A percentile compares a stretch with the other conserved stretches of the same genome.
Conservation (phyloP, 2,113 vertebrate species). For the Tringa solitaria region DNA sequence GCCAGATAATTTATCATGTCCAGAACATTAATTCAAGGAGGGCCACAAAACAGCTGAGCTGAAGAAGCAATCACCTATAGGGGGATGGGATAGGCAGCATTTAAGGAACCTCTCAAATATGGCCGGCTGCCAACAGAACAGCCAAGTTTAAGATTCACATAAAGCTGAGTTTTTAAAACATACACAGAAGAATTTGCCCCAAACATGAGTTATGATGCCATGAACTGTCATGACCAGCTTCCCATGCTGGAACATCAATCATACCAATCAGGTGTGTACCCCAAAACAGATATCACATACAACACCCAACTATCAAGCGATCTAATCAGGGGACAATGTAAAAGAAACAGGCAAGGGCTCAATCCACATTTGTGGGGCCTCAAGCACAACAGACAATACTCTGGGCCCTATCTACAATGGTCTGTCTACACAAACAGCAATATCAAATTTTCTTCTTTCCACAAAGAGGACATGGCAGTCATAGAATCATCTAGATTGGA, state of each 20-base stretch:
- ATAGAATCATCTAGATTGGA: background rate
- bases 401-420: background rate
- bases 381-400: background rate
- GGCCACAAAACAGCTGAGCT: background rate
- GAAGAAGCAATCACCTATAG: background rate
- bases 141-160: background rate
- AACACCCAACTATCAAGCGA: background rate
- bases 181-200: background rate
- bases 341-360: background rate
- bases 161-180: background rate
- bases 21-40: background rate
- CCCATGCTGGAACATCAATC: background rate
- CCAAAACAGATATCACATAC: background rate
- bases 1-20: background rate
- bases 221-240: background rate
- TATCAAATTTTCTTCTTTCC: background rate
- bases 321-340: background rate
- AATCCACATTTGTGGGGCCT: background rate
- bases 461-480: background rate
- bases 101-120: background rate
- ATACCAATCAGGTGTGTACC: background rate
- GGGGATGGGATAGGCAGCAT: background rate
- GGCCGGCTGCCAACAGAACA: background rate
- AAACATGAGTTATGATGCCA: background rate
- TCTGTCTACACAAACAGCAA: background rate